Evolutionary conservation across 2,888 invertebrate genomes (phyloP).

Genomic region (Acanthosepion lycidas): DNA sequence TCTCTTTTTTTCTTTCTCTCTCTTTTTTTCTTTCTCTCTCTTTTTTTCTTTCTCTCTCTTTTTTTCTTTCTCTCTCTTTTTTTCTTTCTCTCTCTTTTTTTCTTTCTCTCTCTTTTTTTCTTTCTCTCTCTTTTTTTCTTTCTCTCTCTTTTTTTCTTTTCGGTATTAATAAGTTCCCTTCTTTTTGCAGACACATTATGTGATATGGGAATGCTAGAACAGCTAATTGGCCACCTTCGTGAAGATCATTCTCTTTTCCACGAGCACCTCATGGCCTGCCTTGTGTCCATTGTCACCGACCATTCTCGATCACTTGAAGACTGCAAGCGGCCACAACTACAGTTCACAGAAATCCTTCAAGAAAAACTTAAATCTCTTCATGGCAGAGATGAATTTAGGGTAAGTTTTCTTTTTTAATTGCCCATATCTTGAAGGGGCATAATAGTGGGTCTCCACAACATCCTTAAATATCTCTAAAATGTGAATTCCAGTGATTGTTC

Average conservation of each 20-base stretch:
- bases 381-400: slow-evolving; percentile 76
- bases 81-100: not conserved
- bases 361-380: slow-evolving; percentile 73
- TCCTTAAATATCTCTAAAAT: no score
- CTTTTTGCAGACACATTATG: slow-evolving; percentile 71
- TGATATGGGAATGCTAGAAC: slow-evolving; percentile 74
- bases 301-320: slow-evolving; percentile 74
- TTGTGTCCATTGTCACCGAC: slow-evolving; percentile 76
- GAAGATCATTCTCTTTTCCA: slow-evolving; percentile 74
- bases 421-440: not conserved
- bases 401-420: slow-evolving; percentile 51
- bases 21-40: no score
- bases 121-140: not conserved
- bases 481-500: no score
- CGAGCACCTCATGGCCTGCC: slow-evolving; percentile 77
- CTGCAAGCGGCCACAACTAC: slow-evolving; percentile 75
- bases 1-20: not conserved
- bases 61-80: not conserved
- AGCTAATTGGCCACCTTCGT: slow-evolving; percentile 71
- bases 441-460: no score
- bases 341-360: slow-evolving; percentile 74
- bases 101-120: not conserved
- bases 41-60: not conserved
- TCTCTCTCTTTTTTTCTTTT: not conserved
- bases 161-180: not conserved